A percentile compares a stretch with the other conserved stretches of the same genome.
Evolutionary conservation across 2,113 vertebrate genomes (phyloP).

Genomic region (Charina bottae): DNA sequence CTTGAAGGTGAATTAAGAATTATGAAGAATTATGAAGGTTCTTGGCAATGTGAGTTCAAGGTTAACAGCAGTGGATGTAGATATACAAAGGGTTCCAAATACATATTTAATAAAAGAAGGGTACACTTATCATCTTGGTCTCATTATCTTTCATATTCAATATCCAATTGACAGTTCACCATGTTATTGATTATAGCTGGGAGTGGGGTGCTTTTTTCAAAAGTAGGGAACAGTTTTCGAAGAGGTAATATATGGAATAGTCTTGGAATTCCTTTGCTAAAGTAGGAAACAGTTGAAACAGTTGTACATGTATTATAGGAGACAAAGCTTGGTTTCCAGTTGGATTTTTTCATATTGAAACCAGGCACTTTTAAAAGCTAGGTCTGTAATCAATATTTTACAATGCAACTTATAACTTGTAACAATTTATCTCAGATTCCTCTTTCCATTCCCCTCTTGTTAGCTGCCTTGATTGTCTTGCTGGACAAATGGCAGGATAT

Average conservation of each 20-base stretch:
- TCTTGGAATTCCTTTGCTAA: conserved; percentile 17
- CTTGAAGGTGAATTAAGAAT: too few relatives aligned
- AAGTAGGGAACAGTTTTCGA: conserved; percentile 48
- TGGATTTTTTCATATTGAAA: conserved; percentile 37
- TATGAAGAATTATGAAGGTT: conserved; percentile 42
- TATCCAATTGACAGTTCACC: conserved; percentile 61
- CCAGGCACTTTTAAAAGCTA: not conserved
- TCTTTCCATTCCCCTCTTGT: not conserved
- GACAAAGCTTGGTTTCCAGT: conserved; percentile 49
- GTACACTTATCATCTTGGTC: conserved; percentile 48
- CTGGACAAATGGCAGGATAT: not conserved
- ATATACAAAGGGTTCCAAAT: conserved; percentile 50
- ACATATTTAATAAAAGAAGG: conserved; percentile 54
- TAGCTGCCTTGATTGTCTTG: not conserved
- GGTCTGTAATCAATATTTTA: not conserved
- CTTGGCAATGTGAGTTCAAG: conserved; percentile 64
- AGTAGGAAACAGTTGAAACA: conserved; percentile 47
- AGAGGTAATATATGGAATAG: not conserved
- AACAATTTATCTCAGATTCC: not conserved
- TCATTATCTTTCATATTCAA: conserved; percentile 35
- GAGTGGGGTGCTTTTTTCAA: conserved; percentile 52
- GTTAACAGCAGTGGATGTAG: conserved; percentile 54
- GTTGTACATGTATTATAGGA: conserved; percentile 19
- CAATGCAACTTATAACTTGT: not conserved
- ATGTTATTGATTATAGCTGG: conserved; percentile 46